These are phyloP conservation scores for Parapristionchus giblindavisi DNA, from an alignment of 2,888 invertebrate species.

Conservation along the genomic window DNA sequence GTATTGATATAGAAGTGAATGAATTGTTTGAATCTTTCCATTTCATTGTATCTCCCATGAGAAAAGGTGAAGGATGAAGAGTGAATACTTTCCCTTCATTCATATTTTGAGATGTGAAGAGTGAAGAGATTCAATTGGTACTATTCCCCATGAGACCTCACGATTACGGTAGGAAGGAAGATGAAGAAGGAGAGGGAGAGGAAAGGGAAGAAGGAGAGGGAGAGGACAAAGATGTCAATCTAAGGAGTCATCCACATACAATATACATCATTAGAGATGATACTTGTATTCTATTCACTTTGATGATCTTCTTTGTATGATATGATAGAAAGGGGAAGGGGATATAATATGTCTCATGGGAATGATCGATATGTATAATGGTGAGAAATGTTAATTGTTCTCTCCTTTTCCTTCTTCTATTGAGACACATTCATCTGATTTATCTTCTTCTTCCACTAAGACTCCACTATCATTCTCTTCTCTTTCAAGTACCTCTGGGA, in stretches of 20 bases:
- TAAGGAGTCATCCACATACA: no score
- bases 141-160: background rate
- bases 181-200: background rate
- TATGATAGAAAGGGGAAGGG: conserved; percentile 13
- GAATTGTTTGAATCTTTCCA: no score
- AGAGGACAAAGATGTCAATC: conserved; percentile 26
- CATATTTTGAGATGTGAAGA: background rate
- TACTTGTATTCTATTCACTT: no score
- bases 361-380: conserved; percentile 3
- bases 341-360: conserved; percentile 26
- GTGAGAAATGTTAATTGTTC: conserved; percentile 32
- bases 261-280: no score
- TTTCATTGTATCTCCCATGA: conserved; percentile 8
- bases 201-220: background rate
- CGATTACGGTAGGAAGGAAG: conserved; percentile 30
- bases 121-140: conserved; percentile 11
- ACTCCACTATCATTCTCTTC: conserved; percentile 24
- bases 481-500: conserved; percentile 36
- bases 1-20: no score
- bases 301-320: no score
- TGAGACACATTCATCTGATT: conserved; percentile 8
- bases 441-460: background rate
- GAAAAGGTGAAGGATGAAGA: conserved; percentile 32
- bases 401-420: conserved; percentile 26
- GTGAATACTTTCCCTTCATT: background rate